phyloP scores from a whole-genome alignment of 2,797 vertebrate genomes.

The Calcarius lapponicus region DNA sequence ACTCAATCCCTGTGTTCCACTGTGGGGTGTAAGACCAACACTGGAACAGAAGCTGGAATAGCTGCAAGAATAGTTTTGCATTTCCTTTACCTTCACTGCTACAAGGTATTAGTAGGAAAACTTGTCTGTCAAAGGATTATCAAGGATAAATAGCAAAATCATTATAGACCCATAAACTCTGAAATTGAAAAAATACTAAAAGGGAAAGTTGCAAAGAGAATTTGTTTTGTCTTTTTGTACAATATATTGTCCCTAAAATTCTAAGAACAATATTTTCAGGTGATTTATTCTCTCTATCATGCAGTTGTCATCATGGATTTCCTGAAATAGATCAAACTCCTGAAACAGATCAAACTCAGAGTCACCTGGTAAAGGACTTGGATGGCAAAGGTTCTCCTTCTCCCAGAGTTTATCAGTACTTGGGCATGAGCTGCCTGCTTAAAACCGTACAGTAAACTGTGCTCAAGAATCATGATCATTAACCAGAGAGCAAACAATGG shows the following conservation, averaged over 20 bases:
- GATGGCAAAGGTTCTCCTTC: background rate
- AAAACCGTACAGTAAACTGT: background rate
- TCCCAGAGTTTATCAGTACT: background rate
- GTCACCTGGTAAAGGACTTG: background rate
- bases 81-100: background rate
- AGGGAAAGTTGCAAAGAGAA: background rate
- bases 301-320: background rate
- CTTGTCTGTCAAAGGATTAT: background rate
- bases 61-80: background rate
- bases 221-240: background rate
- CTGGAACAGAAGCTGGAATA: background rate
- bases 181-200: background rate
- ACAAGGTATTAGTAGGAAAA: background rate
- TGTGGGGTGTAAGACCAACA: background rate
- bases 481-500: background rate
- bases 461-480: fast-evolving
- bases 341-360: background rate
- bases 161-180: background rate
- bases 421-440: background rate
- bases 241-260: background rate
- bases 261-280: background rate
- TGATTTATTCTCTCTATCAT: background rate
- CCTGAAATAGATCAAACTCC: background rate
- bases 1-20: background rate
- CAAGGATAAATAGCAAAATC: background rate